Base-by-base conservation (phyloP, 2,113 vertebrate species). In the Xiphorhynchus elegans region DNA sequence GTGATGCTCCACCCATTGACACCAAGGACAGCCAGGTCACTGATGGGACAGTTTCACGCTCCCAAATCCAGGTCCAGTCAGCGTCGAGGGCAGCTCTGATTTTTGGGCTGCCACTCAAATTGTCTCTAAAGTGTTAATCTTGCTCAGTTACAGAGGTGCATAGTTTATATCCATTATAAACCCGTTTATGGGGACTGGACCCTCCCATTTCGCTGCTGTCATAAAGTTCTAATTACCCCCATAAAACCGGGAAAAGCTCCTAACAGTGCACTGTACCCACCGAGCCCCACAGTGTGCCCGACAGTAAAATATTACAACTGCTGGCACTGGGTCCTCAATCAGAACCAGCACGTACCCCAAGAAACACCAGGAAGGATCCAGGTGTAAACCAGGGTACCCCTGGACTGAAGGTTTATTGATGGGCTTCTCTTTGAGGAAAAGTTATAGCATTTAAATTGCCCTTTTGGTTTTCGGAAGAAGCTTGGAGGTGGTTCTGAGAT, bases 131-230 rank as follows among this genome's bases (percentile, higher is more conserved):
- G 97, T 86, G 97, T 98, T 98, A 98, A 98, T 95, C 93, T 93
- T 92, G 84, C 97, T 64, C 82, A 94, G 97, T 95, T 98, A 94
- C 96, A 94, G 94, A 95, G 94, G 95, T 93, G 97, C 96, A 96
- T 96, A 81, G 82, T 98, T 98, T 98, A 98, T 96, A 97, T 97
- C 98, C 98, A 98, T 98, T 98, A 98, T 98, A 98, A 98, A 98
- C 97, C 97, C 92, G 91, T 98, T 98, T 98, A 98, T 97, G 98
- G 98, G 97, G 97, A 97, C 96, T 84, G 86, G 97, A 96, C 94
- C 96, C 97, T 97, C 97, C 98, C 97, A 95, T 97, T 98, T 88
- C 70, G 96, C 98, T 97, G 96, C 93, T 86, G 98, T 94, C 96
- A 86, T 98, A 98, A 98, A 98, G 94, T 93, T 93, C 98, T 98